phyloP scores from a whole-genome alignment of 2,888 invertebrate species.

The Physocephala rufipes region DNA sequence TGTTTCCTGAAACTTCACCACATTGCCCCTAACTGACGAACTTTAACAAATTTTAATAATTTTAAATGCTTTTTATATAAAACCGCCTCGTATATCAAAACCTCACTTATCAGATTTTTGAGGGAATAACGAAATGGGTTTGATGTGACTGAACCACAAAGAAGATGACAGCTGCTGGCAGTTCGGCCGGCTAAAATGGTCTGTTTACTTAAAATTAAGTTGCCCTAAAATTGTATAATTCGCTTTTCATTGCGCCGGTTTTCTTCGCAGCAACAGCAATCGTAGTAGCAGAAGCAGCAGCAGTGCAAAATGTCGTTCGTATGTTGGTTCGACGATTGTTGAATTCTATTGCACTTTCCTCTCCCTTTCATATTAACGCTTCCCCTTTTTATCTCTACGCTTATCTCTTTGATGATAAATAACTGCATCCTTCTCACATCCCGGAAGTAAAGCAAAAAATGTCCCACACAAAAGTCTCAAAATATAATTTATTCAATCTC shows the following conservation, averaged over 20 bases:
- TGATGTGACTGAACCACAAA: too few species aligned
- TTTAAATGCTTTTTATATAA: too few species aligned
- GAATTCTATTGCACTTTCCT: slow-evolving; percentile 3
- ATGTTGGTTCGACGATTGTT: too few species aligned
- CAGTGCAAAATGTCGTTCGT: too few species aligned
- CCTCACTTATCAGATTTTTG: too few species aligned
- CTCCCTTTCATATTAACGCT: neutral
- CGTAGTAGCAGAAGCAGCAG: too few species aligned
- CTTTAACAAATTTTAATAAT: too few species aligned
- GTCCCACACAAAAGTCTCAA: neutral
- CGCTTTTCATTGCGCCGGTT: slow-evolving; percentile 15
- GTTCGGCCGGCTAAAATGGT: neutral
- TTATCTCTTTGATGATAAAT: slow-evolving; percentile 5
- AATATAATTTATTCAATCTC: slow-evolving; percentile 35
- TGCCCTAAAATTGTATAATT: slow-evolving; percentile 29
- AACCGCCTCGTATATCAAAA: too few species aligned
- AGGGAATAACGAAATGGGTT: too few species aligned
- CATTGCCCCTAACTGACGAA: too few species aligned
- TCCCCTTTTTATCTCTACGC: neutral
- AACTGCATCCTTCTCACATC: neutral
- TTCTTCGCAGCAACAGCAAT: neutral
- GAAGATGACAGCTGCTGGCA: too few species aligned
- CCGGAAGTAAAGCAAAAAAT: neutral
- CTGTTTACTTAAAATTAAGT: slow-evolving; percentile 26
- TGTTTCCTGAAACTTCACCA: too few species aligned